Evolutionary conservation across 2,113 vertebrate genomes (phyloP).

Genomic region (Plotosus lineatus): DNA sequence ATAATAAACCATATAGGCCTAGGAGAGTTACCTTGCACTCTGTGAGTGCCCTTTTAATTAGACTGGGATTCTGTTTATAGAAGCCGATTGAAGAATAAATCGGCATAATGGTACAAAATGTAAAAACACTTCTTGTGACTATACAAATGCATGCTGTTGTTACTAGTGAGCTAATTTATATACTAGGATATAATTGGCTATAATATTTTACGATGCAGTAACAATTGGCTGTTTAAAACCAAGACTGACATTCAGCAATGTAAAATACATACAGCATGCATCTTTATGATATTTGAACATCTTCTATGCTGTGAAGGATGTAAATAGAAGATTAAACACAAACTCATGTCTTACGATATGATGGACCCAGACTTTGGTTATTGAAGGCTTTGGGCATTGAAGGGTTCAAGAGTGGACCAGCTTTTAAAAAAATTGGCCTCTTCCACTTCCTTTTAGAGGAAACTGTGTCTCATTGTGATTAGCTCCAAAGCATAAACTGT

Average conservation of each 20-base stretch:
- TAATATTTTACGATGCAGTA: neutral
- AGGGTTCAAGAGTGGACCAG: neutral
- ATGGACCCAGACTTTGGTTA: neutral
- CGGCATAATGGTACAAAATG: neutral
- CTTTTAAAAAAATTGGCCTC: slow-evolving; percentile 17
- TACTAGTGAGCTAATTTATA: neutral
- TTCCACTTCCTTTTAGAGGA: slow-evolving; percentile 50
- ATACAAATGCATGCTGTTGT: too few species aligned
- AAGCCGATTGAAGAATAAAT: neutral
- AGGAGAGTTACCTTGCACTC: too few species aligned
- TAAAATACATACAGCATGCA: too few species aligned
- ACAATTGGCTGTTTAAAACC: neutral
- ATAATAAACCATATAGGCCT: too few species aligned
- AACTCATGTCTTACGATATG: neutral
- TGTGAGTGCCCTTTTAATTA: too few species aligned
- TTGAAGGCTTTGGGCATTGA: neutral
- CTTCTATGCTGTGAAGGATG: neutral
- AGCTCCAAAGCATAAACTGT: slow-evolving; percentile 39
- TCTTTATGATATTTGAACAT: neutral
- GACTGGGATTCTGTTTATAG: too few species aligned
- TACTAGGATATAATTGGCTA: neutral
- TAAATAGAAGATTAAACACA: neutral
- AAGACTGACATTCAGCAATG: neutral
- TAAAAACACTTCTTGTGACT: neutral
- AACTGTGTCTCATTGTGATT: slow-evolving; percentile 36